These are phyloP conservation scores for Hofmannophila pseudospretella DNA, from an alignment of 2,888 invertebrate genomes.

Conservation along the genomic window DNA sequence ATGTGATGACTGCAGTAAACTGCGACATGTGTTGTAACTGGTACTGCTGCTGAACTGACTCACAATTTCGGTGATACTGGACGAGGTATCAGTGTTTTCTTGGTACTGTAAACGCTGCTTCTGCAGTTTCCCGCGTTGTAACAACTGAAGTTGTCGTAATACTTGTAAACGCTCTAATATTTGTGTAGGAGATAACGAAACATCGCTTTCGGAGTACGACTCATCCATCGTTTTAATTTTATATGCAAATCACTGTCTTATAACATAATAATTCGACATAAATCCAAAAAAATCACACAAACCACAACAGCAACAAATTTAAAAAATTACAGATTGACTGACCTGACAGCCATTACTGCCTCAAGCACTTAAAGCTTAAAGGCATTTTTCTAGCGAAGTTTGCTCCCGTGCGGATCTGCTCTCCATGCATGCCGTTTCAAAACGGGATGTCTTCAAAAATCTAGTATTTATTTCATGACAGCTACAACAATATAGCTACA, in stretches of 20 bases:
- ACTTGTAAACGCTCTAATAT: conserved; percentile 62
- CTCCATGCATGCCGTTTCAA: too few relatives aligned
- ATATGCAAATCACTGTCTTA: not conserved
- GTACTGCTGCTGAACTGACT: conserved; percentile 65
- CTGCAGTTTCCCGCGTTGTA: conserved; percentile 66
- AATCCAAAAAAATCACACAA: conserved; percentile 2
- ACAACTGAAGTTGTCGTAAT: conserved; percentile 54
- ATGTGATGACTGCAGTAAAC: conserved; percentile 49
- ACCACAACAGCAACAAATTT: conserved; percentile 2
- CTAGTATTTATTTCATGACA: too few relatives aligned
- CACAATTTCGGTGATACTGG: conserved; percentile 59
- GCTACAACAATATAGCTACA: too few relatives aligned
- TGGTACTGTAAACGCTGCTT: conserved; percentile 57
- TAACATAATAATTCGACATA: conserved; percentile 4
- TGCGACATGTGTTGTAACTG: conserved; percentile 64
- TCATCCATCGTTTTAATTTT: conserved; percentile 45
- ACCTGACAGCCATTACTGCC: too few relatives aligned
- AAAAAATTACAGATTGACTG: conserved; percentile 6
- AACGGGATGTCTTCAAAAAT: too few relatives aligned
- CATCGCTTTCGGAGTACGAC: conserved; percentile 57
- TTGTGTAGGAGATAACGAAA: conserved; percentile 62
- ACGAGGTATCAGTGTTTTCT: conserved; percentile 49
- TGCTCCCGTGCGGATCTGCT: too few relatives aligned
- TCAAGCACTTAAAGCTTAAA: too few relatives aligned
- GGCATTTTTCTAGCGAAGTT: too few relatives aligned